A percentile compares a stretch with the other conserved stretches of the same genome.
Evolutionary conservation across 2,888 invertebrate species (phyloP).

Genomic region (Petrolisthes manimaculis): DNA sequence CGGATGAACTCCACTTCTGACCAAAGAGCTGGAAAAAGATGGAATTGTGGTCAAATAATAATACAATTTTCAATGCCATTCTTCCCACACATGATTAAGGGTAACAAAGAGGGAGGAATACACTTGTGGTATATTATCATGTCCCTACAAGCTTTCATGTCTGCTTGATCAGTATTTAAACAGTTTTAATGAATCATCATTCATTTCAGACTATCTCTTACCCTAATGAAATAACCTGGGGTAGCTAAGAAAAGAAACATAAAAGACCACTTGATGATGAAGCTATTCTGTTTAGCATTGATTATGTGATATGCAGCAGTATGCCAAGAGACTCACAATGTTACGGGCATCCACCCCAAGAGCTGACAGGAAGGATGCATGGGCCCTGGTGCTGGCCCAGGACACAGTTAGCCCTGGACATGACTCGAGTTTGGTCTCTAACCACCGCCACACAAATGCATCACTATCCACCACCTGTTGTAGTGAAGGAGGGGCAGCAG

Average conservation of each 20-base stretch:
- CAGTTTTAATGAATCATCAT: too few relatives aligned
- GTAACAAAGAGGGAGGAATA: too few relatives aligned
- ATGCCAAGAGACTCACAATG: slow-evolving; percentile 54
- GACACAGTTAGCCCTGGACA: slow-evolving; percentile 50
- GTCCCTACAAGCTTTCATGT: too few relatives aligned
- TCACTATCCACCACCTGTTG: slow-evolving; percentile 53
- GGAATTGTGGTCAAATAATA: not conserved
- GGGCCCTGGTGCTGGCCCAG: slow-evolving; percentile 53
- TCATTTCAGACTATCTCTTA: too few relatives aligned
- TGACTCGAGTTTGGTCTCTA: slow-evolving; percentile 57
- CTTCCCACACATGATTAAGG: too few relatives aligned
- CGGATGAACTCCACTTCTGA: slow-evolving; percentile 65
- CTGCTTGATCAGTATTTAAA: too few relatives aligned
- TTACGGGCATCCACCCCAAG: slow-evolving; percentile 65
- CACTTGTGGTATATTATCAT: too few relatives aligned
- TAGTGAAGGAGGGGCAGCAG: slow-evolving; percentile 22
- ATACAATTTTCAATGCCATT: too few relatives aligned
- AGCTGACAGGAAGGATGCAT: slow-evolving; percentile 52
- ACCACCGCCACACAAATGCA: slow-evolving; percentile 63
- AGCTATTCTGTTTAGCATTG: not conserved
- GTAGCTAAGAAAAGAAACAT: too few relatives aligned
- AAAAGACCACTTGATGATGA: slow-evolving; percentile 30
- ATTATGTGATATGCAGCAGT: not conserved
- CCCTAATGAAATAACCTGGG: too few relatives aligned
- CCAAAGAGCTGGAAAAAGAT: slow-evolving; percentile 57